Evolutionary conservation across 1,140 invertebrate genomes (phyloP), one percentile per base, ranked within the genome.

Genomic region (Papilio polyxenes): DNA sequence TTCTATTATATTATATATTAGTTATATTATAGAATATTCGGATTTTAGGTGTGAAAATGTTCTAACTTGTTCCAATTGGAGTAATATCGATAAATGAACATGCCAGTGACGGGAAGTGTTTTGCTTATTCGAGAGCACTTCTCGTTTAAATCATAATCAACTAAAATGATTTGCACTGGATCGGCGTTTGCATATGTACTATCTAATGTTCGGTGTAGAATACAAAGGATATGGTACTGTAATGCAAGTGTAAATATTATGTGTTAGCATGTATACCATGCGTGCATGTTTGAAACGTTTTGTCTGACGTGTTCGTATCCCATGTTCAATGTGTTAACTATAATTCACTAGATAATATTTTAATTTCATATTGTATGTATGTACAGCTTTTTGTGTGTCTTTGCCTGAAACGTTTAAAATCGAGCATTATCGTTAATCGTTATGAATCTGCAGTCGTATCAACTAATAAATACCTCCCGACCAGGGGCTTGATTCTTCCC

Each of bases 161-260:
- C 65, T 72, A 72, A 72, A 72, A 72, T 72, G 62, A 65, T 65
- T 65, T 65, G 23, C 65, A 40, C 31, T 72, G 62, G 20, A 23
- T 65, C 23, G 6, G n/a, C n/a, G 65, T 40, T 37, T 6, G 65
- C 13, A 72, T 37, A 37, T 72, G 65, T 72, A 11, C 31, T 40
- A 37, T 17, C 53, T 6, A 65, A 72, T 31, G 31, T 37, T 37
- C 56, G 56, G 7, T 2, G n/a, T 59, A 59, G 7, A 59, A 40
- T 15, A 72, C 65, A 72, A 37, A 72, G 13, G 31, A 5, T 72
- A 17, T 5, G 59, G 56, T 44, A 44, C 1, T 44, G 1, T 44
- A 3, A 7, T 6, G 4, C 3, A 3, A 44, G 40, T 44, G 40
- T 44, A 44, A 44, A 7, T 44, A 7, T 44, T 44, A n/a, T 59